Conservation (phyloP, 2,797 vertebrate species). For the Lithobates sylvaticus region DNA sequence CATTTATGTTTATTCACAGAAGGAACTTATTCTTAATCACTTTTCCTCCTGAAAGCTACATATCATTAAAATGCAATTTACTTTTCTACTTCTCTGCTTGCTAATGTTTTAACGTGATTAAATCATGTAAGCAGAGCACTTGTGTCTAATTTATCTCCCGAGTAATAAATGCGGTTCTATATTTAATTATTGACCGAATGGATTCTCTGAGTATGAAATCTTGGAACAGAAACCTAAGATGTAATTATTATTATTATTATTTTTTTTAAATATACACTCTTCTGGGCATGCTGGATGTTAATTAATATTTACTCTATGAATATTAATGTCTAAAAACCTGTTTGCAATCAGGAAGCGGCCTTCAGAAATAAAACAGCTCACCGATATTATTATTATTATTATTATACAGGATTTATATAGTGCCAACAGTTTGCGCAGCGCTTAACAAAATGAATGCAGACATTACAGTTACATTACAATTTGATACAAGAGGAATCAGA, state of each 20-base stretch:
- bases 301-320: neutral
- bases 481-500: too few species aligned
- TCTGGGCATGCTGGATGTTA: neutral
- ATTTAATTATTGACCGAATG: slow-evolving; percentile 5
- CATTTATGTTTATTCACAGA: neutral
- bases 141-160: slow-evolving; percentile 16
- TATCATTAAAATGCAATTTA: neutral
- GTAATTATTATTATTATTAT: neutral
- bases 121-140: neutral
- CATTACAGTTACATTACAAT: too few species aligned
- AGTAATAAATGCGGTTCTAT: slow-evolving; percentile 23
- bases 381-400: neutral
- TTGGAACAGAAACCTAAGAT: neutral
- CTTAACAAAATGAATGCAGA: too few species aligned
- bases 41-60: neutral
- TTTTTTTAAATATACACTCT: slow-evolving; percentile 4
- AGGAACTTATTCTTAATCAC: neutral
- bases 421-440: too few species aligned
- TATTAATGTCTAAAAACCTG: neutral
- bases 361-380: neutral
- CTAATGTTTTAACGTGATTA: slow-evolving; percentile 10
- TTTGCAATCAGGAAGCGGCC: neutral
- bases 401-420: too few species aligned
- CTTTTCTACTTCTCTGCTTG: neutral
- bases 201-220: slow-evolving; percentile 2